phyloP scores from a whole-genome alignment of 2,888 invertebrate genomes.

The Cephus sareptanus region DNA sequence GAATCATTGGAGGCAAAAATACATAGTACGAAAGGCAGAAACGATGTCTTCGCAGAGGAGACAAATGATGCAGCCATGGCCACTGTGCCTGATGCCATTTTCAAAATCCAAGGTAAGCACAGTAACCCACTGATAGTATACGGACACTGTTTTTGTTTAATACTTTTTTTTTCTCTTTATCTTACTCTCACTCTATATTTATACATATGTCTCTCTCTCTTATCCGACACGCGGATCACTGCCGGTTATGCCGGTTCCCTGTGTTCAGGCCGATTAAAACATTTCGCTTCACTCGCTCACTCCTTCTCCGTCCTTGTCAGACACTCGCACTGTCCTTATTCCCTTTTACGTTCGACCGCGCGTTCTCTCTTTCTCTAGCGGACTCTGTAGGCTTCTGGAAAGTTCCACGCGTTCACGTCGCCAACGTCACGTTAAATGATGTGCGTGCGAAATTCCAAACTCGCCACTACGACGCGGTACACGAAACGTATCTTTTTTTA shows the following conservation, averaged over 20 bases:
- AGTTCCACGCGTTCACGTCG: slow-evolving; percentile 49
- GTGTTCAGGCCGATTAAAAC: background rate
- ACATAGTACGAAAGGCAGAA: background rate
- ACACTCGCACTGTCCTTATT: slow-evolving; percentile 12
- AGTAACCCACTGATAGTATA: background rate
- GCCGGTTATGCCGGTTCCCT: slow-evolving; percentile 1
- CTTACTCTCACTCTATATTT: background rate
- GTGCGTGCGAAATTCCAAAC: background rate
- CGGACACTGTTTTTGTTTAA: slow-evolving; percentile 2
- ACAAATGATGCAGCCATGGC: slow-evolving; percentile 64
- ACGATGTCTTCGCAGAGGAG: slow-evolving; percentile 29
- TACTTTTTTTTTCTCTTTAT: slow-evolving; percentile 3
- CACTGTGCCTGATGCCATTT: slow-evolving; percentile 54
- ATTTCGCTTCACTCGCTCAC: slow-evolving; percentile 10
- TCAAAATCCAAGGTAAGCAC: slow-evolving; percentile 49
- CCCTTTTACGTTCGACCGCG: slow-evolving; percentile 10
- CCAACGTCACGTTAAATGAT: slow-evolving; percentile 14
- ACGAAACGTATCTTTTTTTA: background rate
- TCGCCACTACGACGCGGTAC: background rate
- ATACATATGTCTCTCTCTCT: background rate
- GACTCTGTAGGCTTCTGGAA: slow-evolving; percentile 47
- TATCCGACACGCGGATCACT: background rate
- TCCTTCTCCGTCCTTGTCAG: slow-evolving; percentile 18
- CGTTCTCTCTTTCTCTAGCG: slow-evolving; percentile 11
- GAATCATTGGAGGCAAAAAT: background rate